These are phyloP conservation scores for Vombatus ursinus DNA, from an alignment of 2,113 vertebrate genomes.

Conservation along the genomic window DNA sequence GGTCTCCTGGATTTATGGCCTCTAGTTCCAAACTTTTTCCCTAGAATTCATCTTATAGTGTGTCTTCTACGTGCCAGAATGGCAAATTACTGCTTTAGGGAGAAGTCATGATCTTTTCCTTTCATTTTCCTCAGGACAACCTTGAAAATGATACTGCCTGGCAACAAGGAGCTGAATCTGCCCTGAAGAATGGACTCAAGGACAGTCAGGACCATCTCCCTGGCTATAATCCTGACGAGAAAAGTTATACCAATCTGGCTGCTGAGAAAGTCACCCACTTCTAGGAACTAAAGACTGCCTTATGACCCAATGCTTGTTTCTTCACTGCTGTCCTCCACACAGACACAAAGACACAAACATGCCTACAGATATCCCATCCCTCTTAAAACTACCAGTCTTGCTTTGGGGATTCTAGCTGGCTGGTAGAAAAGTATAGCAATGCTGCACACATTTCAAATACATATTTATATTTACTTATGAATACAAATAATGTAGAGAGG, in stretches of 20 bases:
- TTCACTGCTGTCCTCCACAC: not conserved
- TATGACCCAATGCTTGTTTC: not conserved
- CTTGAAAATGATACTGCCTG: conserved; percentile 62
- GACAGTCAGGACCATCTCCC: conserved; percentile 51
- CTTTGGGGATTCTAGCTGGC: not conserved
- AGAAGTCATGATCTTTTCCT: not conserved
- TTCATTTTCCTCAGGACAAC: conserved; percentile 73
- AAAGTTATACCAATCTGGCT: conserved; percentile 78
- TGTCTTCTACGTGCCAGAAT: not conserved
- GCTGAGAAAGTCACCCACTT: conserved; percentile 81
- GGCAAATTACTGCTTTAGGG: not conserved
- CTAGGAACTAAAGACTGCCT: conserved; percentile 45
- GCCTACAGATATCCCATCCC: not conserved
- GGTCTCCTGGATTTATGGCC: not conserved
- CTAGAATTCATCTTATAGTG: not conserved
- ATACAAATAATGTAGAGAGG: not conserved
- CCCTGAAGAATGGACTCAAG: conserved; percentile 59
- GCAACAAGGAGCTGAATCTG: conserved; percentile 64
- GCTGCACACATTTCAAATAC: not conserved
- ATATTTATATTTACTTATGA: conserved; percentile 72
- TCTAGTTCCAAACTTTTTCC: not conserved
- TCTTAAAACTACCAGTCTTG: not conserved
- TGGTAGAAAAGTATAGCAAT: not conserved
- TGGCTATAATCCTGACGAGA: conserved; percentile 77
- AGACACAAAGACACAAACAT: not conserved